Conservation (phyloP, 2,888 invertebrate genomes). For the Netelia fuscicornis region DNA sequence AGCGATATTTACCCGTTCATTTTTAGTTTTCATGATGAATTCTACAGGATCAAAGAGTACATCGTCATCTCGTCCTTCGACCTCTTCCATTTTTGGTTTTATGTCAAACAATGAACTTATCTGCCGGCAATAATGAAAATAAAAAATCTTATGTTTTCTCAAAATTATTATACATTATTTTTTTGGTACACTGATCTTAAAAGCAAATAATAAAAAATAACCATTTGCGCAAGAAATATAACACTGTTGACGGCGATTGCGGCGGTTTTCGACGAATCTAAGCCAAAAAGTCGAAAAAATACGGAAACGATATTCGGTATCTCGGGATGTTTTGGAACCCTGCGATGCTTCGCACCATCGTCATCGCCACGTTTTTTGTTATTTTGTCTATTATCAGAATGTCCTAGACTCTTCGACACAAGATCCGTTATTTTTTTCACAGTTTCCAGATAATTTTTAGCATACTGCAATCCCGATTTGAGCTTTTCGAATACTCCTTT, state of each 20-base stretch:
- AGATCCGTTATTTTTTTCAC: slow-evolving; percentile 88
- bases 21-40: slow-evolving; percentile 89
- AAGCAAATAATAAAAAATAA: slow-evolving; percentile 80
- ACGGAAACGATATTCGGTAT: slow-evolving; percentile 84
- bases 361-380: slow-evolving; percentile 75
- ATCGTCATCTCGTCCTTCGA: slow-evolving; percentile 65
- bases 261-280: slow-evolving; percentile 91
- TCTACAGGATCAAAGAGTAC: slow-evolving; percentile 84
- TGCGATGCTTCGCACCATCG: slow-evolving; percentile 78
- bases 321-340: slow-evolving; percentile 58
- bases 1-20: slow-evolving; percentile 85
- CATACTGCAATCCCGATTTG: slow-evolving; percentile 85
- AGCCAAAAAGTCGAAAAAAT: slow-evolving; percentile 90
- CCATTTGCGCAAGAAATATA: slow-evolving; percentile 94
- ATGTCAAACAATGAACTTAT: slow-evolving; percentile 87
- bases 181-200: neutral
- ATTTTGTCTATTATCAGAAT: slow-evolving; percentile 68
- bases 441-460: slow-evolving; percentile 85
- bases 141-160: neutral
- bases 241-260: slow-evolving; percentile 94
- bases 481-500: slow-evolving; percentile 84
- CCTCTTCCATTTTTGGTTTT: slow-evolving; percentile 83
- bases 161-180: neutral
- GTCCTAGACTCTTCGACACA: slow-evolving; percentile 86
- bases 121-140: slow-evolving; percentile 82